Base-by-base conservation (phyloP, 2,113 vertebrate species). In the Thymallus thymallus region DNA sequence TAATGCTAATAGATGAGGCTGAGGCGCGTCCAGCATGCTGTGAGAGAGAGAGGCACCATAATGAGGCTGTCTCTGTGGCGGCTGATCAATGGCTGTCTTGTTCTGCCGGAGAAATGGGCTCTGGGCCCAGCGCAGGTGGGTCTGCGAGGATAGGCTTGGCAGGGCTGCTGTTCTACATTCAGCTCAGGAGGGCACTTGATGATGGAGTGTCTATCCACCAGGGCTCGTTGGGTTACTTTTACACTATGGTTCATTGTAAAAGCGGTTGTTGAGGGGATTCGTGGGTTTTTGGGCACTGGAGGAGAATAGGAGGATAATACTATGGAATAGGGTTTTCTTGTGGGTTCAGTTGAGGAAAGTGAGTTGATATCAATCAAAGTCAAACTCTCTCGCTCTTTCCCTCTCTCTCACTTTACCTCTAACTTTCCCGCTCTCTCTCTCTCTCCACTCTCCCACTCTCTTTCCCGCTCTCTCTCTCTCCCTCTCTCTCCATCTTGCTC, bases 401-500 rank as follows among this genome's bases (percentile, higher is more conserved):
- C 3, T 60, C 45, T 24, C 62, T 41, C 35, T 41, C 35, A 35
- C 7, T 35, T 30, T 41, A 16, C 29, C 60, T 75, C 29, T 69
- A 56, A 56, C 63, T 32, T 72, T 30, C 64, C 30, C 30, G 41
- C 90, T 95, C 32, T 89, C 58, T 56, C 23, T 70, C 74, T n/a
- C n/a, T n/a, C n/a, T n/a, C n/a, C n/a, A n/a, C 13, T 6, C 45
- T 46, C 12, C n/a, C 41, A n/a, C n/a, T n/a, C n/a, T n/a, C n/a
- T 4, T 22, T 20, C 56, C 18, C 13, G 20, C 20, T 13, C 9
- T n/a, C 20, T 10, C 2, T 63, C 6, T 1, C 3, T 3, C 63
- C 14, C 24, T 66, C 22, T 65, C 41, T 95, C 69, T 95, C 94
- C 76, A 96, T 95, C 86, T 94, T 96, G 85, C 91, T 95, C 13